These are phyloP conservation scores for Cephonodes hylas DNA, from an alignment of 2,888 invertebrate genomes.

Conservation along the genomic window DNA sequence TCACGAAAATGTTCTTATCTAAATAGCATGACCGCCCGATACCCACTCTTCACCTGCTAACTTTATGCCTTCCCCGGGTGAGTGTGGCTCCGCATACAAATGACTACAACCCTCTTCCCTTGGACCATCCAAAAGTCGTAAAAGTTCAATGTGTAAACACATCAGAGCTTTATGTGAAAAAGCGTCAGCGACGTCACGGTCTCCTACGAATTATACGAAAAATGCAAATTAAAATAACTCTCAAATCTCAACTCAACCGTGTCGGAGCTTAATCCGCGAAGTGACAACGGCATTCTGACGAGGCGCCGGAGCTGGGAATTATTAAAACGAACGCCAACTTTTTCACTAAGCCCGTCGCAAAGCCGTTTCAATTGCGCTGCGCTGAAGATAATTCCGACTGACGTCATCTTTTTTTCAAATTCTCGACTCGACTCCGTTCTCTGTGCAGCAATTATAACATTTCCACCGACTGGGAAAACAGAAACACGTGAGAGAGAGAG, in stretches of 20 bases:
- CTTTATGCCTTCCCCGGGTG: conserved; percentile 73
- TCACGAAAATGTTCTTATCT: conserved; percentile 72
- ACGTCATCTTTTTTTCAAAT: conserved; percentile 81
- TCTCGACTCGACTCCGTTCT: conserved; percentile 76
- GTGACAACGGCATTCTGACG: conserved; percentile 82
- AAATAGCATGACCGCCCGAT: conserved; percentile 76
- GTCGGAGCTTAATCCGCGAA: conserved; percentile 80
- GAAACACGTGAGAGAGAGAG: conserved; percentile 75
- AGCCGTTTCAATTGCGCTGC: conserved; percentile 82
- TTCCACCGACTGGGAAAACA: conserved; percentile 80
- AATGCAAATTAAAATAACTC: conserved; percentile 80
- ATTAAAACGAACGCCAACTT: conserved; percentile 82
- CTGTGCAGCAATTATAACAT: conserved; percentile 81
- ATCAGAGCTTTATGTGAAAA: conserved; percentile 40
- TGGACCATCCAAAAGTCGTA: conserved; percentile 55
- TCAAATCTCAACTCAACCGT: conserved; percentile 79
- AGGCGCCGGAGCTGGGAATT: conserved; percentile 81
- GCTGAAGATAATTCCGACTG: conserved; percentile 81
- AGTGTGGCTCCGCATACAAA: conserved; percentile 68
- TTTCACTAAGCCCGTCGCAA: conserved; percentile 81
- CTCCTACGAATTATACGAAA: conserved; percentile 64
- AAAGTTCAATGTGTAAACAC: conserved; percentile 55
- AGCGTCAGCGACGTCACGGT: conserved; percentile 46
- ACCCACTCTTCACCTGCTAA: conserved; percentile 69
- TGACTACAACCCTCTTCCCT: conserved; percentile 56